Base-by-base conservation (phyloP, 1,140 invertebrate genomes). In the Plutomurus gul region DNA sequence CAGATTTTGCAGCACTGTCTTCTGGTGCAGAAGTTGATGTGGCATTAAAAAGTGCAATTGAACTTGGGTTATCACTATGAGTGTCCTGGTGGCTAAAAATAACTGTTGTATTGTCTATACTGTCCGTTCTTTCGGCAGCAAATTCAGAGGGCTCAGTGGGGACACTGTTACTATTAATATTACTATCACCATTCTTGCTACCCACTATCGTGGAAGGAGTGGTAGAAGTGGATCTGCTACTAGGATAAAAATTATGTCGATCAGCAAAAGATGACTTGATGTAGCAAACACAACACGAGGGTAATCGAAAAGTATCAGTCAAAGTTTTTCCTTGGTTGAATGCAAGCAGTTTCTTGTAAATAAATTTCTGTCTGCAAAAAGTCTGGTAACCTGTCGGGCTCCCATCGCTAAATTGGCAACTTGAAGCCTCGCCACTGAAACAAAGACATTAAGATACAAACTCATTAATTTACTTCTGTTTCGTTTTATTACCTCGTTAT, bases 251-350 rank as follows among this genome's bases (percentile, higher is more conserved):
- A n/a, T 79, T 76, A 79, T 76, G 25, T 76, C 82, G 76, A 27
- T 79, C 70, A 13, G 80, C 27, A 16, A 73, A 77, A 11, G 37
- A 37, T 18, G 71, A 75, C 47, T 77, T 82, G 25, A 90, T 81
- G 33, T 87, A 87, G 81, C 91, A 92, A 43, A 89, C 89, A 83
- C 91, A 92, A 78, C 90, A 91, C 7, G 90, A 90, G 4, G 91
- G 91, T 73, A 92, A 87, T 84, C 86, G 85, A 30, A 82, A 82
- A 20, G 78, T 78, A 49, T 80, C 78, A 8, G 78, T 37, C 22
- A 87, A 84, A 0, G 89, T 85, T 76, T 85, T 85, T 2, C 89
- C 89, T n/a, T 87, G 85, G 20, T 87, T 86, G 5, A 91, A 46
- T 0, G 88, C 88, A 3, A 88, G 70, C 79, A 92, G 85, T 70